A percentile compares a stretch with the other conserved stretches of the same genome.
Conservation (phyloP, 2,113 vertebrate genomes). For the Phrynosoma blainvillii region DNA sequence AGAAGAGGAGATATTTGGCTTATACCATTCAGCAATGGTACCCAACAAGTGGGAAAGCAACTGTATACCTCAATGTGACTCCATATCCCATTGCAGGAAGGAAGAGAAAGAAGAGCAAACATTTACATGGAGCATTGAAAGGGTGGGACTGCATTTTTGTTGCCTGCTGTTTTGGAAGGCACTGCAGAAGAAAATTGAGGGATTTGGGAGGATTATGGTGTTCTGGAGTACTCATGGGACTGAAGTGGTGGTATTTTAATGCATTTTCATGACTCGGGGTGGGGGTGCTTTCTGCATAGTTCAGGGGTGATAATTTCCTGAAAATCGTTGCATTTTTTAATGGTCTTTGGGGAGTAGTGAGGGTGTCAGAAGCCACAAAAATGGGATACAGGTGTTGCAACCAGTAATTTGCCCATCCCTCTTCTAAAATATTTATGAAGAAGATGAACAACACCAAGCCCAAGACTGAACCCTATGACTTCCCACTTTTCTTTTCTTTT, state of each 20-base stretch:
- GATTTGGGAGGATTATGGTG: no score
- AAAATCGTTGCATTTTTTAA: no score
- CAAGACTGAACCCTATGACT: neutral
- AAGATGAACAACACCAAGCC: neutral
- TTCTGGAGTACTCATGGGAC: no score
- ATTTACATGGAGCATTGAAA: neutral
- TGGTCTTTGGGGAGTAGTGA: no score
- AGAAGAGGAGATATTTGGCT: slow-evolving; percentile 35
- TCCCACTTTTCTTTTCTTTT: neutral
- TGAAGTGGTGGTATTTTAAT: no score
- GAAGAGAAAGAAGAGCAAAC: neutral
- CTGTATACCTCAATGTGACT: neutral
- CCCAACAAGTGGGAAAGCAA: neutral
- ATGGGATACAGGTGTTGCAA: no score
- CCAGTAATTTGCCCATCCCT: neutral
- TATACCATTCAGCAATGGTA: slow-evolving; percentile 26
- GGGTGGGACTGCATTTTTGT: neutral
- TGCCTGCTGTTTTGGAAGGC: no score
- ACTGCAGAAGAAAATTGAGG: no score
- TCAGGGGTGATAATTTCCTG: no score
- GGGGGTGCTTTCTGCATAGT: no score
- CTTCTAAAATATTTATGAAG: neutral
- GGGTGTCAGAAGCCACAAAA: no score
- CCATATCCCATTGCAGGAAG: neutral
- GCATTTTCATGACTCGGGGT: no score